Conservation (phyloP, 2,797 vertebrate species). For the Prionace glauca region DNA sequence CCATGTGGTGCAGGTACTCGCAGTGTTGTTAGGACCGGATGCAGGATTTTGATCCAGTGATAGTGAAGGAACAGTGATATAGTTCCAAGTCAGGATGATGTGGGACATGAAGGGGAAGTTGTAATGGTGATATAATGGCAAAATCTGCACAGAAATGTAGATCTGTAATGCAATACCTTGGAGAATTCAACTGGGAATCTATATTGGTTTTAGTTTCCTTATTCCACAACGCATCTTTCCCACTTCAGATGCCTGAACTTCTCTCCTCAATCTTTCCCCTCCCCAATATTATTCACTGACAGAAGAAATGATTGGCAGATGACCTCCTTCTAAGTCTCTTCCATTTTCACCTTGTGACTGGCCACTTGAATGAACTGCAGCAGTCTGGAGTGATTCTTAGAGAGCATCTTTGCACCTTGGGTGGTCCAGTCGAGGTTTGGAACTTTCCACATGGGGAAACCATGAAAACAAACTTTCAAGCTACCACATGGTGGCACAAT, state of each 20-base stretch:
- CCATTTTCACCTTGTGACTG: neutral
- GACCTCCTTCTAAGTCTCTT: neutral
- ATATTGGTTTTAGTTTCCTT: neutral
- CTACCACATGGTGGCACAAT: constrained; percentile 20
- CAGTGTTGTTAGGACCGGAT: too few relatives aligned
- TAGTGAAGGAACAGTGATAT: too few relatives aligned
- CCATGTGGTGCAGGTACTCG: too few relatives aligned
- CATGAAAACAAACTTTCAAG: neutral
- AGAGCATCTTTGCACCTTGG: neutral
- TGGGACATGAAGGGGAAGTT: too few relatives aligned
- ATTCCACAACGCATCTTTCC: neutral
- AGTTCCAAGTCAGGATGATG: too few relatives aligned
- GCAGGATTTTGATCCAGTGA: too few relatives aligned
- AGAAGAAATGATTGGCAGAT: neutral
- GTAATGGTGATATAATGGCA: neutral
- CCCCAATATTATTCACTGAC: neutral
- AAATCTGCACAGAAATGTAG: neutral
- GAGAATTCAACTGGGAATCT: neutral
- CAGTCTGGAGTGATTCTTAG: neutral
- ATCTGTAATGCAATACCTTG: too few relatives aligned
- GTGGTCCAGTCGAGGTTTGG: neutral
- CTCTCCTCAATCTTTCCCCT: neutral
- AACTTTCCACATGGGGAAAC: neutral
- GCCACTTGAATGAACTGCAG: neutral
- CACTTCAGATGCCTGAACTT: neutral